phyloP scores from a whole-genome alignment of 1,140 invertebrate species.

The Acromyrmex echinatior region DNA sequence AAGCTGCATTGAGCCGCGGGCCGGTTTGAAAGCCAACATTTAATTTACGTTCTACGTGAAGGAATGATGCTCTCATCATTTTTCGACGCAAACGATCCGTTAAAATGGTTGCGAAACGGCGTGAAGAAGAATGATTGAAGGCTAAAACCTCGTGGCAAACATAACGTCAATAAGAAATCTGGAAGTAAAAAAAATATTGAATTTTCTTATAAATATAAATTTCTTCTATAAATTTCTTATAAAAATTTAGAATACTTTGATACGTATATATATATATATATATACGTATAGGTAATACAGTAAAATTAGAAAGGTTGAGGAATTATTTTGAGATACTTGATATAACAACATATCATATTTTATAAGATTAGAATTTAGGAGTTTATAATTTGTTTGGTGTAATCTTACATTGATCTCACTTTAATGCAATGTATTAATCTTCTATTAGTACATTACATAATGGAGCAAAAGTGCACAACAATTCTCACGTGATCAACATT shows the following conservation, averaged over 20 bases:
- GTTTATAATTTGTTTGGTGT: background rate
- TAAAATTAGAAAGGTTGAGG: background rate
- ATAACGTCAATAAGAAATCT: background rate
- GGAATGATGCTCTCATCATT: slow-evolving; percentile 52
- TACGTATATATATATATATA: too few species aligned
- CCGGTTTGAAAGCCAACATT: slow-evolving; percentile 50
- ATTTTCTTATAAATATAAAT: too few species aligned
- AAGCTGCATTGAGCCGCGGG: slow-evolving; percentile 43
- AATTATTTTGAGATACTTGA: background rate
- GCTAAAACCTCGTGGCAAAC: background rate
- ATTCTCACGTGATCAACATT: background rate
- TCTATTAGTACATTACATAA: slow-evolving; percentile 9
- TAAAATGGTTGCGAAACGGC: slow-evolving; percentile 49
- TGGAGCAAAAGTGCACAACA: background rate
- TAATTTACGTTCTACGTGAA: slow-evolving; percentile 58
- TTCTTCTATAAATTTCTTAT: background rate
- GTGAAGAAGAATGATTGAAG: slow-evolving; percentile 55
- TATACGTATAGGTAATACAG: background rate
- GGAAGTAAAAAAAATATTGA: background rate
- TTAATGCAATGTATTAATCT: background rate
- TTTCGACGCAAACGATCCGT: slow-evolving; percentile 49
- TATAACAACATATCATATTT: background rate
- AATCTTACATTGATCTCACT: background rate
- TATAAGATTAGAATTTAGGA: background rate
- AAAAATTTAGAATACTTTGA: background rate